Base-by-base conservation (phyloP, 2,888 invertebrate species). In the Euproctis similis region DNA sequence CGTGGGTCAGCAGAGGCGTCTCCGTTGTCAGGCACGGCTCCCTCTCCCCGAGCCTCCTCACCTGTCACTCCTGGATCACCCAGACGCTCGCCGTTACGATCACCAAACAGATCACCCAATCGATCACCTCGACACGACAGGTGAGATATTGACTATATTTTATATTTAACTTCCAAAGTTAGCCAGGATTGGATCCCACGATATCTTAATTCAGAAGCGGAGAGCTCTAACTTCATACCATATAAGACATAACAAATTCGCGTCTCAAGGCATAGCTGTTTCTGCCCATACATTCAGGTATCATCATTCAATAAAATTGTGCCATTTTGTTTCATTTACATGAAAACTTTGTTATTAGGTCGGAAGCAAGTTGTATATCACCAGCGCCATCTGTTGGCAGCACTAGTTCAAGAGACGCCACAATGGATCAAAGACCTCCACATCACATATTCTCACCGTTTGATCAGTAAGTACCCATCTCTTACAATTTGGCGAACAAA, bases 391-490 rank as follows among this genome's bases (percentile, higher is more conserved):
- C 84, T 0, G 82, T 84, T 0, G 82, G 84, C 40, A 81, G 81
- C 38, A 72, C 74, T 0, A 69, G 82, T 8, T 84, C 84, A 0
- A 55, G 91, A 85, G 62, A 90, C 78, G 61, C 88, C 56, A 53
- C 84, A 56, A 59, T 75, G 9, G 88, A 89, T 8, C 87, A 87
- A 10, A 84, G 90, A 11, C 89, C 90, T 23, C 77, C 87, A 2
- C 90, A 89, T 46, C 87, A 89, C 61, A 87, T 91, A 55, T 92
- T 92, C 68, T 89, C 90, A 17, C 85, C 85, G 3, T 85, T 85
- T 40, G 85, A 85, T 57, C 84, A 82, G 84, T 84, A 44, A 82
- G 84, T 78, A 34, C 29, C n/a, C 11, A n/a, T n/a, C n/a, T n/a
- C n/a, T n/a, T n/a, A n/a, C n/a, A n/a, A n/a, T n/a, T n/a, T n/a